phyloP scores from a whole-genome alignment of 2,888 invertebrate species.

The Polyommatus icarus region DNA sequence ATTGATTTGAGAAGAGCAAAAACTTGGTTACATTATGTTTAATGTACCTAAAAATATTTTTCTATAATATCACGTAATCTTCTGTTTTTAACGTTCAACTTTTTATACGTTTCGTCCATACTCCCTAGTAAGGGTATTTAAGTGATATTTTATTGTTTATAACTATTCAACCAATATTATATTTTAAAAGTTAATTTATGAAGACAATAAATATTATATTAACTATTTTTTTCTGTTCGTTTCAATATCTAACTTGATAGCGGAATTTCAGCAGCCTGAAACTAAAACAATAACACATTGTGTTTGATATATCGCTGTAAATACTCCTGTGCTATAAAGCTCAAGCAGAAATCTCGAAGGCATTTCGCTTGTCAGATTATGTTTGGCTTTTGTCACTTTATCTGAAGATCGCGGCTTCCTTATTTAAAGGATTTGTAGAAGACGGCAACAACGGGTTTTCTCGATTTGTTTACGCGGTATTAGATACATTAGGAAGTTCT shows the following conservation, averaged over 20 bases:
- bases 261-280: neutral
- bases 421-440: slow-evolving; percentile 19
- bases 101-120: too few relatives aligned
- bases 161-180: too few relatives aligned
- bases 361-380: slow-evolving; percentile 32
- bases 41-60: too few relatives aligned
- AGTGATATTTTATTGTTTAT: too few relatives aligned
- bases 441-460: neutral
- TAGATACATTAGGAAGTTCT: neutral
- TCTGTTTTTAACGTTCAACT: too few relatives aligned
- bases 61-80: too few relatives aligned
- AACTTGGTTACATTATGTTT: too few relatives aligned
- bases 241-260: neutral
- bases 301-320: neutral
- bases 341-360: slow-evolving; percentile 17
- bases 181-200: too few relatives aligned
- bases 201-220: too few relatives aligned
- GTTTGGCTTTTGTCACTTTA: slow-evolving; percentile 1
- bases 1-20: too few relatives aligned
- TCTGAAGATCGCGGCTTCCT: slow-evolving; percentile 6
- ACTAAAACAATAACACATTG: neutral
- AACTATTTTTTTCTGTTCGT: too few relatives aligned
- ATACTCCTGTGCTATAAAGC: slow-evolving; percentile 3
- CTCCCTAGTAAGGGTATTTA: too few relatives aligned
- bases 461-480: neutral